Evolutionary conservation across 2,113 vertebrate genomes (phyloP), one percentile per base, ranked within the genome.

Genomic region (Prolemur simus): DNA sequence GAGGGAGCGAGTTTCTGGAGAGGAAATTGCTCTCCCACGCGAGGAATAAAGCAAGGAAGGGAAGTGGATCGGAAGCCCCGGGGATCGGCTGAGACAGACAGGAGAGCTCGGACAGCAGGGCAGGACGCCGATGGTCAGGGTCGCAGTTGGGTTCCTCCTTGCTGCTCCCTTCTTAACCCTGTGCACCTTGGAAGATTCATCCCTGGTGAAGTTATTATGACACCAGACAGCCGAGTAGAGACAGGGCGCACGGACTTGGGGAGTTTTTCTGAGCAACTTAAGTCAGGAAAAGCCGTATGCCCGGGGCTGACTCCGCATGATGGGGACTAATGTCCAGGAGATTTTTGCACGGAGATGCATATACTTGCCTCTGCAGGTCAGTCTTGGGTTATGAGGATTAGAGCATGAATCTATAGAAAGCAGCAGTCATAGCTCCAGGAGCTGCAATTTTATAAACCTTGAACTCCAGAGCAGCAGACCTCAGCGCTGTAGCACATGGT

Each of bases 41-140:
- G 0, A 20, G 12, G 66, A 20, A 37, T 27, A 18, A 18, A 47
- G 32, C 21, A 2, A 0, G 3, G 12, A 21, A 8, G 5, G 3
- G 27, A 8, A 15, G 60, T 2, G 0, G 1, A 8, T 4, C 4
- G 42, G 66, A 42, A 76, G 34, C 39, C 6, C 34, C 2, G 1
- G 12, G 56, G n/a, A 10, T 11, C 37, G n/a, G 52, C 52, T 0
- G 11, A 7, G 56, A 29, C 49, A 4, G 5, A 1, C 20, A 42
- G 52, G 39, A 42, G 34, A 2, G 0, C 25, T 8, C 23, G 1
- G 0, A 2, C 56, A 17, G 15, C 21, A 58, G 21, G 56, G 56
- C 21, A 58, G 56, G 56, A 58, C 2, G 15, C 47, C 52, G 6
- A 8, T 0, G 1, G 14, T 42, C n/a, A 32, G 2, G 29, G 23